Base-by-base conservation (phyloP, 2,888 invertebrate genomes). In the Tipula lateralis region DNA sequence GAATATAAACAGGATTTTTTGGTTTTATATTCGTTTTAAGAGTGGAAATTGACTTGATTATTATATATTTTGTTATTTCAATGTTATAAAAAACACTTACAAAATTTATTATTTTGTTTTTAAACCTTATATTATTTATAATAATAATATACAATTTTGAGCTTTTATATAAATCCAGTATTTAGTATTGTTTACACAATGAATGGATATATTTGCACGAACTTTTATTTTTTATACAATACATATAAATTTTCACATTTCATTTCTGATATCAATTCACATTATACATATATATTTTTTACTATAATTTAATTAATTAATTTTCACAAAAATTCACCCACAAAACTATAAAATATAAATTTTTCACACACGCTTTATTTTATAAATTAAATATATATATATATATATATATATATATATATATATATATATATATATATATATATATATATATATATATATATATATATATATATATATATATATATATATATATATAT, bases 241-340 rank as follows among this genome's bases (percentile, higher is more conserved):
- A 44, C 44, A 44, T 39, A 39, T 4, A 32, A 32, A 39, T 24
- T 66, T 66, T 24, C 66, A 66, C 66, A 66, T 66, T 66, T 66
- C 66, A 66, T 24, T 66, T 66, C 24, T 24, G 6, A n/a, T n/a
- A 66, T 66, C 24, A 66, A 66, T 66, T 66, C 66, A 66, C 24
- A 50, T 50, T 16, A 16, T 50, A n/a, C n/a, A n/a, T n/a, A n/a
- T n/a, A n/a, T 44, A 16, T 44, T 16, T 50, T 16, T 50, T 50
- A 1, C 16, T 66, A 66, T 66, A 66, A 50, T 50, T 50, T 5
- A 16, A 50, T 50, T n/a, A 66, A 66, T 66, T 24, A 66, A 66
- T 66, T 66, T 66, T 66, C 66, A 66, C 66, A 19, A 66, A n/a
- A 66, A 24, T 66, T 66, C 66, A 66, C 66, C 66, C 66, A 66